phyloP scores from a whole-genome alignment of 2,888 invertebrate species.

The Synergus umbraculus region DNA sequence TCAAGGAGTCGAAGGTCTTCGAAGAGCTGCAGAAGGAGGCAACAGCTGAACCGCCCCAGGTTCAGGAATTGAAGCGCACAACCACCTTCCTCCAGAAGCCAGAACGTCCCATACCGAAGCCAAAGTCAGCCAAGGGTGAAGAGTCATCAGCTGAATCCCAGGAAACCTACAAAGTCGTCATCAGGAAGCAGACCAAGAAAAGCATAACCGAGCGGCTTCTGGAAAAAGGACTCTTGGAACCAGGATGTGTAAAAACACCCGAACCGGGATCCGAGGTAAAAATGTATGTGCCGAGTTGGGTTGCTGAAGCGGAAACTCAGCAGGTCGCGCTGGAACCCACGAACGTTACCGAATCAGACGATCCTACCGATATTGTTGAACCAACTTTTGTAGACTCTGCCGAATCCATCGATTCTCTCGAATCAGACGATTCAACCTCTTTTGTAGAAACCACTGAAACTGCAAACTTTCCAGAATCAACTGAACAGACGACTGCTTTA shows the following conservation, averaged over 20 bases:
- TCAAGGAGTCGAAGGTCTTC: constrained; percentile 85
- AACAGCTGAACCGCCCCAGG: constrained; percentile 64
- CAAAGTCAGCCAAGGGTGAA: constrained; percentile 64
- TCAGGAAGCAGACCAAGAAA: constrained; percentile 73
- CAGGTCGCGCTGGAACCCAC: constrained; percentile 3
- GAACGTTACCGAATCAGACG: neutral
- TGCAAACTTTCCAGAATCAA: neutral
- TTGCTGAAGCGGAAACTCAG: constrained; percentile 25
- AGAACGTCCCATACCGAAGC: constrained; percentile 82
- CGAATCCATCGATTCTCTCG: neutral
- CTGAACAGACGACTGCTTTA: neutral
- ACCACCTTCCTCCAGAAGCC: constrained; percentile 89
- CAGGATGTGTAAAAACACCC: constrained; percentile 64
- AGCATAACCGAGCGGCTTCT: constrained; percentile 70
- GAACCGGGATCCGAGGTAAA: constrained; percentile 69
- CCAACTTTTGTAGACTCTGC: neutral
- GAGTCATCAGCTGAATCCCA: constrained; percentile 45
- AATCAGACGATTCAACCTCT: neutral
- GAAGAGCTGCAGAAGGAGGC: constrained; percentile 77
- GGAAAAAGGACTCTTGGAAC: constrained; percentile 69
- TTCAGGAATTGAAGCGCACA: constrained; percentile 71
- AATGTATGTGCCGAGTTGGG: constrained; percentile 34
- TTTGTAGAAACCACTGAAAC: neutral
- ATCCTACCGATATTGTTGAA: neutral
- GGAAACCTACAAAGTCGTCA: constrained; percentile 71